Conservation (phyloP, 92 coral and sea anemone genomes). For the Zoanthus sociatus region DNA sequence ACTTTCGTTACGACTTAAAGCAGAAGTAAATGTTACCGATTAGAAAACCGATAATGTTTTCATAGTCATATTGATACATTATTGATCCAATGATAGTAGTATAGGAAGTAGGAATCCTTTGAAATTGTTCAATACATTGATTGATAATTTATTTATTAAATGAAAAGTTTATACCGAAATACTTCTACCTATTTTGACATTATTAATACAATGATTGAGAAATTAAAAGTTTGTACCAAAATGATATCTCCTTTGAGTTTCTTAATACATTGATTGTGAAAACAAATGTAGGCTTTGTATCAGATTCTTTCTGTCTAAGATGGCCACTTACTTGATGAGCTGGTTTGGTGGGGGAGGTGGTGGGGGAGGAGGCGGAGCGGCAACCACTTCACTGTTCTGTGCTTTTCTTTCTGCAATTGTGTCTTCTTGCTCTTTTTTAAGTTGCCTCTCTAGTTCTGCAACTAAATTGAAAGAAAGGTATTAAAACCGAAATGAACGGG, state of each 20-base stretch:
- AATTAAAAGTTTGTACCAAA: not conserved
- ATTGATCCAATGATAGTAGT: too few species aligned
- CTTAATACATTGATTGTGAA: too few species aligned
- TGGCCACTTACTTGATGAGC: conserved; percentile 74
- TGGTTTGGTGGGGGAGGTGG: conserved; percentile 69
- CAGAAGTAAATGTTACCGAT: too few species aligned
- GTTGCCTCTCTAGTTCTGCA: conserved; percentile 44
- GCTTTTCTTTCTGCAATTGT: conserved; percentile 14
- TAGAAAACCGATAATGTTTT: too few species aligned
- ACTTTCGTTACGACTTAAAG: too few species aligned
- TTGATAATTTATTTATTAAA: too few species aligned
- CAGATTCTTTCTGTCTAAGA: not conserved
- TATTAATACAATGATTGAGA: too few species aligned
- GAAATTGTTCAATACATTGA: too few species aligned
- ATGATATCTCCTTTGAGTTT: not conserved
- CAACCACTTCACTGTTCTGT: conserved; percentile 46
- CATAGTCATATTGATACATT: too few species aligned
- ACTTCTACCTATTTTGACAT: not conserved
- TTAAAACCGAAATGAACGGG: too few species aligned
- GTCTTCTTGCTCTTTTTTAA: conserved; percentile 20
- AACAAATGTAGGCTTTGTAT: not conserved
- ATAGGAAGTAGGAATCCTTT: too few species aligned
- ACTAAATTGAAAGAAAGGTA: not conserved
- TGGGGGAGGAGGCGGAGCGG: conserved; percentile 63
- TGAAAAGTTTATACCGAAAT: not conserved